Evolutionary conservation across 1,140 invertebrate genomes (phyloP).

Genomic region (Cepaea nemoralis): DNA sequence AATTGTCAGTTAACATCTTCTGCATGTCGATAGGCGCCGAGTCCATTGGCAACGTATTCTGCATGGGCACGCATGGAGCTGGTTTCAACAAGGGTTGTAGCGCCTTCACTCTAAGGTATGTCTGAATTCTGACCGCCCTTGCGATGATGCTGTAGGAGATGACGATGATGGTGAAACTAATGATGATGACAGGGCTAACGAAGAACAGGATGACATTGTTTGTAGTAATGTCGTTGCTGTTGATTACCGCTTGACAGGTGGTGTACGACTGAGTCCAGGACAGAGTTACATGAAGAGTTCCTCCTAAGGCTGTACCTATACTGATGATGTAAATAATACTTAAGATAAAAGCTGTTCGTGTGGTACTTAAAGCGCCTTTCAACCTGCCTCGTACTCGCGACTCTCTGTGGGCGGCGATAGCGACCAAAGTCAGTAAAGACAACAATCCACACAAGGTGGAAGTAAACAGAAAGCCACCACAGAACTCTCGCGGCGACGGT

Average conservation of each 20-base stretch:
- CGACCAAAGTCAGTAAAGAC: slow-evolving; percentile 54
- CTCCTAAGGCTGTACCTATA: slow-evolving; percentile 48
- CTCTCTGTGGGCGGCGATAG: slow-evolving; percentile 56
- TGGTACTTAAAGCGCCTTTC: slow-evolving; percentile 47
- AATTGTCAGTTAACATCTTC: background rate
- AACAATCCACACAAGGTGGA: slow-evolving; percentile 55
- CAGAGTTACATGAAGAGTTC: slow-evolving; percentile 52
- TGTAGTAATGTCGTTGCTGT: slow-evolving; percentile 45
- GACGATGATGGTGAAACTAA: slow-evolving; percentile 53
- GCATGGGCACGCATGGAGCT: background rate
- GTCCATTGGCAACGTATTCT: background rate
- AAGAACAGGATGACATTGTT: slow-evolving; percentile 60
- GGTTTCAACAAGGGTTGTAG: background rate
- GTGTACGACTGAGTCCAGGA: slow-evolving; percentile 50
- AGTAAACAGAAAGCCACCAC: slow-evolving; percentile 56
- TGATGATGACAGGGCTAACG: slow-evolving; percentile 51
- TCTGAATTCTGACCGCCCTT: slow-evolving; percentile 49
- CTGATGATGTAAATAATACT: slow-evolving; percentile 52
- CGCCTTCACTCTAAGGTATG: slow-evolving; percentile 21
- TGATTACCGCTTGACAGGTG: slow-evolving; percentile 55
- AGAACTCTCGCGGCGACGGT: slow-evolving; percentile 55
- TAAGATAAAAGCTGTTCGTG: slow-evolving; percentile 48
- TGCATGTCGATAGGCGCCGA: background rate
- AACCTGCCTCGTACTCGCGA: slow-evolving; percentile 48
- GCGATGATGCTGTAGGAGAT: slow-evolving; percentile 54